Evolutionary conservation across 2,797 vertebrate species (phyloP).

Genomic region (Platalea minor): DNA sequence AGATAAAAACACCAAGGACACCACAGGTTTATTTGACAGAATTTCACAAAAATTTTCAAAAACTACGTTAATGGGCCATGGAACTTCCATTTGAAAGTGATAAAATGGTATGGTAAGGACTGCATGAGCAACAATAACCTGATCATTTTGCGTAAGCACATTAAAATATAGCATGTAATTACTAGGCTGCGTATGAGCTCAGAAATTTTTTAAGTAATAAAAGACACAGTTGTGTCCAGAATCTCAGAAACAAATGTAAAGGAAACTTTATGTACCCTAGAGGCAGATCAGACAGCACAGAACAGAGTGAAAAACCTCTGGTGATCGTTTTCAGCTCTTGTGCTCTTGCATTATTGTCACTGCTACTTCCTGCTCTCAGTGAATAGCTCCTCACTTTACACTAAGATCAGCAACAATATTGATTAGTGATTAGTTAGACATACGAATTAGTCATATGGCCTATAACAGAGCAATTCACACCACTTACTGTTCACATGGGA

Average conservation of each 20-base stretch:
- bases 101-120: neutral
- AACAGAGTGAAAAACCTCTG: neutral
- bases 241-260: neutral
- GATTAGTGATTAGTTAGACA: neutral
- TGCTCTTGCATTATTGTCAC: neutral
- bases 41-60: neutral
- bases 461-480: neutral
- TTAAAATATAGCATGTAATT: neutral
- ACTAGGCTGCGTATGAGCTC: neutral
- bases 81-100: neutral
- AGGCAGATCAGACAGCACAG: neutral
- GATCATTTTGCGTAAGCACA: neutral
- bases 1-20: neutral
- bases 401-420: neutral
- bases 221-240: neutral
- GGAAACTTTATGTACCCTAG: neutral
- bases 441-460: neutral
- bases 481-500: neutral
- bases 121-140: neutral
- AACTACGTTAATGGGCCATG: neutral
- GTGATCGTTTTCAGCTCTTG: neutral
- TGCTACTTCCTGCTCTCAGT: neutral
- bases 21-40: neutral
- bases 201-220: neutral
- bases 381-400: neutral